Conservation (phyloP, 2,113 vertebrate genomes). For the Entelurus aequoreus region DNA sequence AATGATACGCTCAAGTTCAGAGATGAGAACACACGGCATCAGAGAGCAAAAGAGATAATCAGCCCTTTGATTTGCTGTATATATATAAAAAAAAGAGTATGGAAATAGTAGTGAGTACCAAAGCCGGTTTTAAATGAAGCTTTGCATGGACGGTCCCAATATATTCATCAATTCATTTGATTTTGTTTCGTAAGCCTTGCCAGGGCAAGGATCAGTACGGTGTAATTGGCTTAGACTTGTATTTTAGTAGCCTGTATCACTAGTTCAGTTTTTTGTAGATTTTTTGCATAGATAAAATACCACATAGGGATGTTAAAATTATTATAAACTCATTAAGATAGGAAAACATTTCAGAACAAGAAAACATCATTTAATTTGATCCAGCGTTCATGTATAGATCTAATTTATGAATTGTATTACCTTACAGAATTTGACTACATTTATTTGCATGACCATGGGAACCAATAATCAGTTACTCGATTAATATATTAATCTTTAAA, state of each 20-base stretch:
- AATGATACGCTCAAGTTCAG: constrained; percentile 61
- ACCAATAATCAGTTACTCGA: too few relatives aligned
- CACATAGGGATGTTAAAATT: constrained; percentile 24
- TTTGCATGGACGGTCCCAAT: constrained; percentile 38
- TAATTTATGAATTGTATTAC: too few relatives aligned
- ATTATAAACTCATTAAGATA: constrained; percentile 2
- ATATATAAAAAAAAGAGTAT: constrained; percentile 20
- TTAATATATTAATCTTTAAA: too few relatives aligned
- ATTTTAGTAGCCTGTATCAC: not conserved
- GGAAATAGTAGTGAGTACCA: constrained; percentile 35
- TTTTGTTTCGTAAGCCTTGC: constrained; percentile 25
- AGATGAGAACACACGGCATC: constrained; percentile 40
- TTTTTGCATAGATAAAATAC: constrained; percentile 42
- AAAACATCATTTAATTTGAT: too few relatives aligned
- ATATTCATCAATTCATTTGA: constrained; percentile 5
- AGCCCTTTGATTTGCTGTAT: constrained; percentile 52
- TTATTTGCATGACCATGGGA: too few relatives aligned
- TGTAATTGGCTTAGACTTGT: not conserved
- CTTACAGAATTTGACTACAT: too few relatives aligned
- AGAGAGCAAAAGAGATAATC: constrained; percentile 62
- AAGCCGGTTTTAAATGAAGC: constrained; percentile 39
- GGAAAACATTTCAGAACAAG: too few relatives aligned
- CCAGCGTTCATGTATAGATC: too few relatives aligned
- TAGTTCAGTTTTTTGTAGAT: constrained; percentile 37
- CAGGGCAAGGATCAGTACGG: constrained; percentile 11